Percentiles rank a stretch among this genome's conserved stretches.
These are phyloP conservation scores for Paelopatides confundens DNA, from an alignment of 53 echinoderm and acorn worm species.

Conservation along the genomic window DNA sequence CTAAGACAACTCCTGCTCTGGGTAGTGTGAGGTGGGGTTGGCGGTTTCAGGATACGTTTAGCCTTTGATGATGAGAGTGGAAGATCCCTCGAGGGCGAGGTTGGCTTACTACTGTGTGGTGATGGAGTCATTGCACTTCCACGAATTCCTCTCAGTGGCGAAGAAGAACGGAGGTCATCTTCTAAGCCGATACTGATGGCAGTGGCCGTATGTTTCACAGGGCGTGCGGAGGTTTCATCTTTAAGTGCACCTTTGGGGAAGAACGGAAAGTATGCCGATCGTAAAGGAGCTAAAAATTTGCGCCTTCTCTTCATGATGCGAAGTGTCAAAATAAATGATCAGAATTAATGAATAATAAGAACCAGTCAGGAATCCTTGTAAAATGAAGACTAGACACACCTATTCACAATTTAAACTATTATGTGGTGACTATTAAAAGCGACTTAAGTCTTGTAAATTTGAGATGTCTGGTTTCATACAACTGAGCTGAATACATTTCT, in stretches of 20 bases:
- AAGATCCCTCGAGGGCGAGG: conserved; percentile 66
- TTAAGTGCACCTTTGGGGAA: background rate
- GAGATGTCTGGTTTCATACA: too few species aligned
- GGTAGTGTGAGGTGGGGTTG: conserved; percentile 29
- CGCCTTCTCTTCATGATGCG: background rate
- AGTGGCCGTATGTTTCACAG: conserved; percentile 76
- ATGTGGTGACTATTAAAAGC: too few species aligned
- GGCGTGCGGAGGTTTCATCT: conserved; percentile 49
- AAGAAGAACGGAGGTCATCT: conserved; percentile 68
- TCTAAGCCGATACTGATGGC: conserved; percentile 81
- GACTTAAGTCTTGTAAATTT: too few species aligned
- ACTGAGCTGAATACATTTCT: too few species aligned
- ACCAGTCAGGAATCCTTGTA: too few species aligned
- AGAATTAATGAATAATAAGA: too few species aligned
- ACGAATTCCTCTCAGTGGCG: conserved; percentile 71
- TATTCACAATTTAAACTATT: too few species aligned
- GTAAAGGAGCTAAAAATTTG: background rate
- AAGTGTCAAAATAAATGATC: too few species aligned
- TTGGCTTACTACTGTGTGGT: conserved; percentile 64
- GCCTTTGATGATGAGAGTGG: conserved; percentile 59
- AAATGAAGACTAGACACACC: too few species aligned
- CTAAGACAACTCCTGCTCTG: conserved; percentile 9
- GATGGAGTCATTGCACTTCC: conserved; percentile 77
- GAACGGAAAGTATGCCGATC: background rate
- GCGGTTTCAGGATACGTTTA: conserved; percentile 8